Evolutionary conservation across 2,888 invertebrate species (phyloP), one percentile per base, ranked within the genome.

Genomic region (Synanthedon formicaeformis): DNA sequence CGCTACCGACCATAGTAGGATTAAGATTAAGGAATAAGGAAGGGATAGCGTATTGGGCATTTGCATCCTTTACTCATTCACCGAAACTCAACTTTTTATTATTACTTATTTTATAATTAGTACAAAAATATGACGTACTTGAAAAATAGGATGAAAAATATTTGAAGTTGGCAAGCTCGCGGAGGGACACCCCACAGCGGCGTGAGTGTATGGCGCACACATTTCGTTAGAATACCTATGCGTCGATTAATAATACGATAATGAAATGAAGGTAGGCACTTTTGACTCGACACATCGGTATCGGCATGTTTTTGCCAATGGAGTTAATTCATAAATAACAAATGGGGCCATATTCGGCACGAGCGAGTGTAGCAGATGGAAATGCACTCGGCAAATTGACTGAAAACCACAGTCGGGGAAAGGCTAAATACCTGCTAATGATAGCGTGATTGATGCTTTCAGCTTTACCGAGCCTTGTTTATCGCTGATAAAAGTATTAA

Each of bases 361-460:
- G 68, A 70, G 60, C 70, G 78, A 79, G 76, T 75, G 82, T 73
- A 66, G 66, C 75, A 75, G 80, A 78, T 81, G 77, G 75, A 78
- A 82, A 83, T 82, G 80, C 82, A 82, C 78, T 83, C 83, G 73
- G 65, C 79, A 84, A 86, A 86, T 87, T 86, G 84, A 84, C 84
- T 81, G 79, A 69, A 78, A 79, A 85, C 86, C 86, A 75, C 87
- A 86, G 72, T 73, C 75, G 71, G 75, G 71, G 75, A 82, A 84
- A 83, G 81, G 80, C 83, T 84, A 85, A 85, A 84, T 86, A 81
- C 74, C 79, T 73, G 81, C 80, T 85, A 85, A 85, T 86, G 82
- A 84, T 83, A 70, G 71, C 67, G 65, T 71, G 75, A 78, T 75
- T 78, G 76, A 75, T 65, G 65, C 65, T 62, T 64, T 65, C 57